These are phyloP conservation scores for Chionomys nivalis DNA, from an alignment of 2,113 vertebrate genomes.

Conservation along the genomic window DNA sequence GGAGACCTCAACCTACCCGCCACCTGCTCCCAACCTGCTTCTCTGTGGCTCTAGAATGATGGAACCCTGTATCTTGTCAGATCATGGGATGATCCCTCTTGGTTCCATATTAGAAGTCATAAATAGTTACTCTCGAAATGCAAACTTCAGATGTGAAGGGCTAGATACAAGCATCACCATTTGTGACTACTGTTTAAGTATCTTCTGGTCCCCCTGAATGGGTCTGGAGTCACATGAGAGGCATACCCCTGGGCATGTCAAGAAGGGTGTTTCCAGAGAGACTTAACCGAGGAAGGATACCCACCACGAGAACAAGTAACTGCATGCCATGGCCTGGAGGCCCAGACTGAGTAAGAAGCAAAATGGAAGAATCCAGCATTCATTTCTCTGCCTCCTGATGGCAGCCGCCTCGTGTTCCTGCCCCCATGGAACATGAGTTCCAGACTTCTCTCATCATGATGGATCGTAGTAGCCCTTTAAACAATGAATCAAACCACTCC, in stretches of 20 bases:
- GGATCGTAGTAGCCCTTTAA: not conserved
- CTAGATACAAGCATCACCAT: not conserved
- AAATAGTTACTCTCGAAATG: not conserved
- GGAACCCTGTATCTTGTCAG: not conserved
- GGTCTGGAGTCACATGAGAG: not conserved
- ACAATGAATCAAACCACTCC: not conserved
- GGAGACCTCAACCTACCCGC: not conserved
- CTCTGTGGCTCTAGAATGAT: not conserved
- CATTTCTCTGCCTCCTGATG: not conserved
- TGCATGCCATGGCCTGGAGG: not conserved
- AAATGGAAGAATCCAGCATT: not conserved
- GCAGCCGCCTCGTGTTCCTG: no score
- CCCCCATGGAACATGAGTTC: no score
- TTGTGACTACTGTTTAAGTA: not conserved
- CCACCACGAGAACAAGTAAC: not conserved
- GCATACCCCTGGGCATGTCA: not conserved
- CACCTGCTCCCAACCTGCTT: not conserved
- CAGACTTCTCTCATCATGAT: not conserved
- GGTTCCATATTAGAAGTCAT: not conserved
- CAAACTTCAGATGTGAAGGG: not conserved
- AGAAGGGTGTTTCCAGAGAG: not conserved
- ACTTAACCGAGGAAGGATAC: not conserved
- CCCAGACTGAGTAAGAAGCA: not conserved
- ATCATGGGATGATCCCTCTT: not conserved
- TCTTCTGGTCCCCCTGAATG: not conserved